Base-by-base conservation (phyloP, 2,113 vertebrate species). In the Indri indri region DNA sequence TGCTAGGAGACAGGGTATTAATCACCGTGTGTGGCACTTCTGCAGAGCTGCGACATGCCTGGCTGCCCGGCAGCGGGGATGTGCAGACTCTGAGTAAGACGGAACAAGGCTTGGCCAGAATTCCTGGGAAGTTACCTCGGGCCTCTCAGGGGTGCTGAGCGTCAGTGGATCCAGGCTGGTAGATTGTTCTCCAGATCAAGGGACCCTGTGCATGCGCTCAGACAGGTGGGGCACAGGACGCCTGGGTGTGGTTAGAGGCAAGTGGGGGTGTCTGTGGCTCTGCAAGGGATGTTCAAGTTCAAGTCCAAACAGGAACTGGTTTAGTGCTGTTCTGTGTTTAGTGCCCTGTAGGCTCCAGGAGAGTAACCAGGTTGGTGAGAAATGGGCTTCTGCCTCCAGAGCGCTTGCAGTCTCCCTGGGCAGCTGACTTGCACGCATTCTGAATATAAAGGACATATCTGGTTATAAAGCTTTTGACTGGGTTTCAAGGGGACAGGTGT, bases 1-100 rank as follows among this genome's bases (percentile, higher is more conserved):
- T 98, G 98, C 95, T 97, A 96, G 98, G 97, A 98, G 98, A 98
- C 95, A 98, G 97, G 98, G 96, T 96, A 98, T 99, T 98, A 98
- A 99, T 99, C 98, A 98, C 97, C 17, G 4, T 0, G 47, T 97
- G 37, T 98, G 97, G 97, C 97, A 98, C 97, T 98, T 98, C 98
- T 96, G 66, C 90, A 92, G 98, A 98, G 97, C 92, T 97, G 96
- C 87, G 84, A 86, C 81, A 91, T 87, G 92, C 95, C 89, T 88
- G 92, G 83, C 88, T 91, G 91, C 76, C 91, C 97, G 79, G 97
- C 97, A 98, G 98, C 98, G 97, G 97, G 85, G 92, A 59, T 0
- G 30, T 91, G 90, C 54, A 32, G 63, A 50, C 65, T 45, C 81
- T 9, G 9, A 6, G 0, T 40, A 54, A 90, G 90, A 81, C 16